phyloP scores from a whole-genome alignment of 1,140 invertebrate species.

The Listronotus bonariensis region DNA sequence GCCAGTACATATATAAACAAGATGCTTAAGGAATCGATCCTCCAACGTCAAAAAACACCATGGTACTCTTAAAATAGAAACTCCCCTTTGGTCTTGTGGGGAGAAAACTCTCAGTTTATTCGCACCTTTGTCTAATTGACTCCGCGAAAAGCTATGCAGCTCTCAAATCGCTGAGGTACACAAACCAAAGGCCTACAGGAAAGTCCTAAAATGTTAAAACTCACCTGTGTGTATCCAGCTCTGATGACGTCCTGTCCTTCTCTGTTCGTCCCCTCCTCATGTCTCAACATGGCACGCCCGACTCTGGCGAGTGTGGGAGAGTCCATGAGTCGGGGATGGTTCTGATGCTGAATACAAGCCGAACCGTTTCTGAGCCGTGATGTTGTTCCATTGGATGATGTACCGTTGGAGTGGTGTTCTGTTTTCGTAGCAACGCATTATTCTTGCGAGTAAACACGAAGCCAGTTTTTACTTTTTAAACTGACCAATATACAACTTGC shows the following conservation, averaged over 20 bases:
- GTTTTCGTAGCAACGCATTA: conserved; percentile 30
- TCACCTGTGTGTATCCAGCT: conserved; percentile 48
- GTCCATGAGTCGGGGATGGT: conserved; percentile 59
- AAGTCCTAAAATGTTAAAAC: conserved; percentile 15
- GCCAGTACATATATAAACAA: too few species aligned
- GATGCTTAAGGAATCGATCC: too few species aligned
- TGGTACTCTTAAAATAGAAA: too few species aligned
- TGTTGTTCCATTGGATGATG: neutral
- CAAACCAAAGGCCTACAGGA: neutral
- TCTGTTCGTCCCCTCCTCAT: conserved; percentile 54
- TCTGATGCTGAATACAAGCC: conserved; percentile 14
- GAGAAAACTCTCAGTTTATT: too few species aligned
- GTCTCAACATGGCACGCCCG: conserved; percentile 59
- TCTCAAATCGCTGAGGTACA: too few species aligned
- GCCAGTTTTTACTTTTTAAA: too few species aligned
- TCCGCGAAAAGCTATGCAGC: too few species aligned
- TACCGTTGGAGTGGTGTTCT: conserved; percentile 3
- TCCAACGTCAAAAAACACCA: too few species aligned
- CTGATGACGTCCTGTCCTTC: conserved; percentile 44
- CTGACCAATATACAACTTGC: too few species aligned
- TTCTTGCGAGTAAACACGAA: too few species aligned
- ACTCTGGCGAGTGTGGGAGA: conserved; percentile 63
- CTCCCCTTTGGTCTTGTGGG: too few species aligned
- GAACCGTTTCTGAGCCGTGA: neutral
- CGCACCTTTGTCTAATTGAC: too few species aligned